phyloP scores from a whole-genome alignment of 2,113 vertebrate genomes.

The Amphiprion ocellaris region DNA sequence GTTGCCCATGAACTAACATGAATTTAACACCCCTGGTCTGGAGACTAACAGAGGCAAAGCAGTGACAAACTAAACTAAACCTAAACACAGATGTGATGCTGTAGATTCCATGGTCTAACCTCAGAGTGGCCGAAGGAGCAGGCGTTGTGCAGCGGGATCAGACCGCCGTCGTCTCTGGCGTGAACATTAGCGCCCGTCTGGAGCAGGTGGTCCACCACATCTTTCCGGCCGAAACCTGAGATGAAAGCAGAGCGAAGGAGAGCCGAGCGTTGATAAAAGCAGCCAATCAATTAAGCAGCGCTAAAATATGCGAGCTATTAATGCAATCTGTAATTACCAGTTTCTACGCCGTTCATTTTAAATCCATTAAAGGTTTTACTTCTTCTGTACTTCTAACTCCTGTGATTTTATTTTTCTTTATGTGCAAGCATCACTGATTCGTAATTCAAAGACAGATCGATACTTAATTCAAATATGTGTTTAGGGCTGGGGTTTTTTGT shows the following conservation, averaged over 20 bases:
- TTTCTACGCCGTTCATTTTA: background rate
- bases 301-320: background rate
- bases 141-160: constrained; percentile 98
- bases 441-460: too few species aligned
- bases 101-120: constrained; percentile 41
- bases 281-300: background rate
- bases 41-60: background rate
- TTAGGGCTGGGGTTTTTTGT: background rate
- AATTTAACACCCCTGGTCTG: too few species aligned
- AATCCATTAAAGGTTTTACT: background rate
- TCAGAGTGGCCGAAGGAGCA: constrained; percentile 98
- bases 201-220: constrained; percentile 96
- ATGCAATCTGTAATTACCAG: background rate
- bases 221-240: constrained; percentile 95
- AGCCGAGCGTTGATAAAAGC: background rate
- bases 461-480: background rate
- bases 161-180: constrained; percentile 94
- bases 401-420: too few species aligned
- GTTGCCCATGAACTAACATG: too few species aligned
- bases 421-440: too few species aligned
- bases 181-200: constrained; percentile 95
- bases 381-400: background rate
- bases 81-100: too few species aligned
- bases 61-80: too few species aligned
- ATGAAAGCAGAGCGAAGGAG: background rate